A percentile compares a stretch with the other conserved stretches of the same genome.
Evolutionary conservation across 2,797 vertebrate species (phyloP).

Genomic region (Oreonectes daqikongensis): DNA sequence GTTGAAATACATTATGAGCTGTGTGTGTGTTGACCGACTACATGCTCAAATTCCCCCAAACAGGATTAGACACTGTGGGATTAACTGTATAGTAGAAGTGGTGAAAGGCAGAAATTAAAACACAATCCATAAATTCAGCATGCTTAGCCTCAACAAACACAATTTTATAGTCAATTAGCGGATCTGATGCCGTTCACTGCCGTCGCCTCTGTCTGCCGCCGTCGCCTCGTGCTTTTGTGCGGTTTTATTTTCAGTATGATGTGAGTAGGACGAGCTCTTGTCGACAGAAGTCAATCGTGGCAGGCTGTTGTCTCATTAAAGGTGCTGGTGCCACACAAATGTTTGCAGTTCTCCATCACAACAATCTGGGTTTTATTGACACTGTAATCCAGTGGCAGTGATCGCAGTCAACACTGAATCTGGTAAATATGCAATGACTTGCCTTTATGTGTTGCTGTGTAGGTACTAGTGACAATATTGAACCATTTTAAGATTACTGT

Average conservation of each 20-base stretch:
- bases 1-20: background rate
- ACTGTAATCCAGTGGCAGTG: background rate
- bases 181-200: slow-evolving; percentile 31
- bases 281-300: slow-evolving; percentile 11
- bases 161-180: slow-evolving; percentile 52
- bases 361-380: background rate
- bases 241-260: slow-evolving; percentile 3
- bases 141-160: slow-evolving; percentile 54
- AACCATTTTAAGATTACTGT: too few relatives aligned
- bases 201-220: slow-evolving; percentile 4
- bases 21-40: slow-evolving; percentile 53
- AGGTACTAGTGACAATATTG: background rate
- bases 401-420: background rate
- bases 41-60: slow-evolving; percentile 46
- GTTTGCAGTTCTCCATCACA: background rate
- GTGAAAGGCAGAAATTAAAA: slow-evolving; percentile 54
- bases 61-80: slow-evolving; percentile 56
- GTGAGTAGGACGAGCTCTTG: slow-evolving; percentile 9
- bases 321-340: background rate
- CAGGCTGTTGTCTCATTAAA: slow-evolving; percentile 15
- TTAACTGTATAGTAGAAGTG: slow-evolving; percentile 54
- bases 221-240: background rate
- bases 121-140: slow-evolving; percentile 48
- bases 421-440: background rate
- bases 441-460: too few relatives aligned